Evolutionary conservation across 1,140 invertebrate genomes (phyloP), one percentile per base, ranked within the genome.

Genomic region (Oscheius sp.): DNA sequence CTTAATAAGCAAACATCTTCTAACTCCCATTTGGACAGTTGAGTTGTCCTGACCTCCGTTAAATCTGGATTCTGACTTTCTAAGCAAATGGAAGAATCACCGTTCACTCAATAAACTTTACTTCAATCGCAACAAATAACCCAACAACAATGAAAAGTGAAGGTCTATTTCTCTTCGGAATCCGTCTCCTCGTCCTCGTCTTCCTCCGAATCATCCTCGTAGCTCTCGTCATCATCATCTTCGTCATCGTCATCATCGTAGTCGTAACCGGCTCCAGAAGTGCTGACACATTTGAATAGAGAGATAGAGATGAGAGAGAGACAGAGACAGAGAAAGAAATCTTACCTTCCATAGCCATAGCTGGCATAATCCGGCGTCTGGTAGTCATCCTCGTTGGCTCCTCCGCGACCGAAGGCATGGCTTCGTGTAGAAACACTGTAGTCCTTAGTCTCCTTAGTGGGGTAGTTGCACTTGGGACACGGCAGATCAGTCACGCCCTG

Each of bases 381-480:
- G 78, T 88, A 87, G 78, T 89, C 81, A 34, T 79, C 77, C 23
- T 77, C 79, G 52, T 68, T 79, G 1, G 64, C 65, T 67, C 76
- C 77, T 76, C 87, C 85, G 2, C 87, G 74, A 13, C 87, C 87
- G 82, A 83, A 88, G 28, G 85, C 83, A 77, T 88, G 86, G 45
- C 79, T 79, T 4, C 86, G 81, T 66, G 86, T 94, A 35, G 94
- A 96, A 91, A 97, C 93, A 87, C 91, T 92, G 77, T 96, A 89
- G 86, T 96, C 93, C 84, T 94, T 94, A 1, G 93, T 95, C 83
- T 93, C 90, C 0, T 91, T 90, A 13, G 93, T 94, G 52, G 94
- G 91, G 86, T 91, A 94, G 59, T 90, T 89, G 88, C 95, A 97
- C 86, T 95, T 95, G 13, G 95, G 95, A 84, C 94, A 97, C 35